phyloP scores from a whole-genome alignment of 1,140 invertebrate species.

The Drosophila quadrilineata region DNA sequence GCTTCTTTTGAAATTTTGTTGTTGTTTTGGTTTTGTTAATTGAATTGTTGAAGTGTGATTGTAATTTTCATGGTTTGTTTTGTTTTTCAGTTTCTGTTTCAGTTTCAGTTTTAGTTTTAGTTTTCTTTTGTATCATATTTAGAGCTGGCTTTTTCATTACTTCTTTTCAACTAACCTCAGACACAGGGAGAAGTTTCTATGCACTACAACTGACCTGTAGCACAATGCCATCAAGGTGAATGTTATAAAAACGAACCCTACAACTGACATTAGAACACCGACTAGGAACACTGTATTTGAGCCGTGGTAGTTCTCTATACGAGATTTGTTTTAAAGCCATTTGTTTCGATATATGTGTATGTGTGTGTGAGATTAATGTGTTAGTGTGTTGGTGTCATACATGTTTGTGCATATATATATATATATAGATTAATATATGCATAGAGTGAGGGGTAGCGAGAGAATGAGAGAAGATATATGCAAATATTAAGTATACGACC shows the following conservation, averaged over 20 bases:
- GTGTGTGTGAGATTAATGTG: slow-evolving; percentile 11
- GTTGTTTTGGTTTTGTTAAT: slow-evolving; percentile 10
- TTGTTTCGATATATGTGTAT: slow-evolving; percentile 49
- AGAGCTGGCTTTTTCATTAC: slow-evolving; percentile 83
- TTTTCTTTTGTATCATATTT: slow-evolving; percentile 81
- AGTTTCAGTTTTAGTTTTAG: slow-evolving; percentile 34
- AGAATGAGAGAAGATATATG: slow-evolving; percentile 8
- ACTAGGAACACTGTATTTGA: slow-evolving; percentile 98
- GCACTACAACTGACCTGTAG: slow-evolving; percentile 99
- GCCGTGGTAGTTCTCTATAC: slow-evolving; percentile 94
- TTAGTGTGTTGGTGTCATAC: not conserved
- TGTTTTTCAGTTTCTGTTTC: slow-evolving; percentile 38
- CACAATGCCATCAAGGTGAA: slow-evolving; percentile 99
- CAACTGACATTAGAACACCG: slow-evolving; percentile 98
- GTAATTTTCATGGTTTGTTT: too few species aligned
- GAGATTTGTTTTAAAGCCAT: slow-evolving; percentile 62
- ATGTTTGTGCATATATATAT: not conserved
- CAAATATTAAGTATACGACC: slow-evolving; percentile 39
- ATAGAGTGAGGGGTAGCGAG: not conserved
- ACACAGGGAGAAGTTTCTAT: slow-evolving; percentile 98
- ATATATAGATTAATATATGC: not conserved
- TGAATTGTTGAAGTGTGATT: too few species aligned
- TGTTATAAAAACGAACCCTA: slow-evolving; percentile 98
- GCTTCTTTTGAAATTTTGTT: slow-evolving; percentile 27
- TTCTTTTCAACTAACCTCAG: slow-evolving; percentile 92